phyloP scores from a whole-genome alignment of 2,797 vertebrate species.

The Gobio occitaniae region DNA sequence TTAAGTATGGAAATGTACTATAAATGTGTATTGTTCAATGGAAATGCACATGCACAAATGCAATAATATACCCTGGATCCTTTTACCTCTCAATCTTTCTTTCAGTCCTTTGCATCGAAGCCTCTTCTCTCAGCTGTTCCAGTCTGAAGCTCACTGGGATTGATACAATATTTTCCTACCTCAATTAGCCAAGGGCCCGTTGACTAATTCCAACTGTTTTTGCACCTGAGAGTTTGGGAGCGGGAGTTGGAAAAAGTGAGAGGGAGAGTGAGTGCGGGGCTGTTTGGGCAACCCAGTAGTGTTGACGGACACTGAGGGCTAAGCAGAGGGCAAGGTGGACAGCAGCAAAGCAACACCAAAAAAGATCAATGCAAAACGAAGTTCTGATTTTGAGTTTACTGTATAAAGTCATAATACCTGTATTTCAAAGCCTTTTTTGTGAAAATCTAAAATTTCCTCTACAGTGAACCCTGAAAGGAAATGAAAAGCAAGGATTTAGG shows the following conservation, averaged over 20 bases:
- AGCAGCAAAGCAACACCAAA: constrained; percentile 34
- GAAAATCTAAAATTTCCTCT: not conserved
- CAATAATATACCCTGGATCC: constrained; percentile 11
- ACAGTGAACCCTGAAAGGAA: not conserved
- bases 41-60: constrained; percentile 48
- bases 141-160: constrained; percentile 77
- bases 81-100: constrained; percentile 23
- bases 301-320: constrained; percentile 74
- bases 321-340: constrained; percentile 69
- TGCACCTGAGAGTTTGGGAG: constrained; percentile 82
- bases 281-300: constrained; percentile 68
- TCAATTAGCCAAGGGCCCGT: constrained; percentile 81
- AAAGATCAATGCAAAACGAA: not conserved
- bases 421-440: not conserved
- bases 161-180: constrained; percentile 87
- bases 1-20: not conserved
- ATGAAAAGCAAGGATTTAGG: not conserved
- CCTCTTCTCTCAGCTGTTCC: constrained; percentile 79
- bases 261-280: constrained; percentile 71
- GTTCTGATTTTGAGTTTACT: not conserved
- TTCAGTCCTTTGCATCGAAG: constrained; percentile 15
- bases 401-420: not conserved
- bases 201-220: constrained; percentile 86
- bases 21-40: constrained; percentile 6
- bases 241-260: constrained; percentile 82